phyloP scores from a whole-genome alignment of 2,888 invertebrate species.

The Acholoe squamosa region DNA sequence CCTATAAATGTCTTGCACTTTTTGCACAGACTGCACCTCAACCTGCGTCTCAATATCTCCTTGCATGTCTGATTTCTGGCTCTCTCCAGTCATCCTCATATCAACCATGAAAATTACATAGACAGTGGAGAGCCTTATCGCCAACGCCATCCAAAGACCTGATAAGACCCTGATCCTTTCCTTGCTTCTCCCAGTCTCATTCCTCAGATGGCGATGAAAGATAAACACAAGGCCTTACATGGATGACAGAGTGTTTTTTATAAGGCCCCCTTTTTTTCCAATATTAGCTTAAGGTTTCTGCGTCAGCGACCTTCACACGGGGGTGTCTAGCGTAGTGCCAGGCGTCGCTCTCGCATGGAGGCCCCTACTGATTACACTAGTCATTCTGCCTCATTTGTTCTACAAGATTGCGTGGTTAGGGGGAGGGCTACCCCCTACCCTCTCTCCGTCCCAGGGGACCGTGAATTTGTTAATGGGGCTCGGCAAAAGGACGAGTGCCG shows the following conservation, averaged over 20 bases:
- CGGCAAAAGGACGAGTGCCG: constrained; percentile 56
- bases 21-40: too few species aligned
- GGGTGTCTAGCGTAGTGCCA: constrained; percentile 22
- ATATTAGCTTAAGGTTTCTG: constrained; percentile 49
- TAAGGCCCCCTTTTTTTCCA: neutral
- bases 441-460: constrained; percentile 10
- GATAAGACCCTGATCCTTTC: neutral
- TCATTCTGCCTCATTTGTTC: constrained; percentile 53
- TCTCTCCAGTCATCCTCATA: too few species aligned
- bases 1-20: too few species aligned
- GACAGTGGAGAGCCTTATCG: too few species aligned
- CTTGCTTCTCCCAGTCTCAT: too few species aligned
- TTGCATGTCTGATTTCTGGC: too few species aligned
- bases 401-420: constrained; percentile 60
- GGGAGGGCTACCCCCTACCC: neutral
- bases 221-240: constrained; percentile 16
- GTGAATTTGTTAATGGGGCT: constrained; percentile 61
- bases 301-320: neutral
- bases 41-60: too few species aligned
- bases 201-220: constrained; percentile 1
- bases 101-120: too few species aligned
- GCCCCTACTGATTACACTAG: constrained; percentile 37
- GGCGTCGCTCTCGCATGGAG: neutral
- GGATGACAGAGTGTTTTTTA: constrained; percentile 22
- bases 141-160: too few species aligned